These are phyloP conservation scores for Nomada lathburiana DNA, from an alignment of 2,888 invertebrate species.

Conservation along the genomic window DNA sequence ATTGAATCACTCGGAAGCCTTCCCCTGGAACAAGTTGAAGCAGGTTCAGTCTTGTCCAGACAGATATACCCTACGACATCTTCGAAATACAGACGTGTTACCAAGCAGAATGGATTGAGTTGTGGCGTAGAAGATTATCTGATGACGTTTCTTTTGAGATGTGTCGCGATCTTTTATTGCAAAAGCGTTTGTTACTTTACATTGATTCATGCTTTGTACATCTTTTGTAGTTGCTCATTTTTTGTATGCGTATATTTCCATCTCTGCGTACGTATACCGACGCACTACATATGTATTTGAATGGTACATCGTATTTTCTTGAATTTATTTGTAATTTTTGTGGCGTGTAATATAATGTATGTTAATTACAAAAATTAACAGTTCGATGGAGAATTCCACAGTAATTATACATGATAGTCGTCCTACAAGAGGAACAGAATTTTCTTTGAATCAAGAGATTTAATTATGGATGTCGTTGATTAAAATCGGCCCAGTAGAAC, in stretches of 20 bases:
- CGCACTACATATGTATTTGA: not conserved
- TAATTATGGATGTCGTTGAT: too few species aligned
- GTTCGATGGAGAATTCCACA: too few species aligned
- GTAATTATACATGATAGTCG: too few species aligned
- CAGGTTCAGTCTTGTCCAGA: constrained; percentile 41
- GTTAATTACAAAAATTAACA: too few species aligned
- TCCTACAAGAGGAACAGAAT: too few species aligned
- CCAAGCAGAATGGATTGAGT: constrained; percentile 27
- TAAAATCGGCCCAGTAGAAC: too few species aligned
- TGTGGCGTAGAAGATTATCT: not conserved
- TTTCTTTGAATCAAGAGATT: too few species aligned
- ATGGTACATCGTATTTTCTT: not conserved
- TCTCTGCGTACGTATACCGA: not conserved
- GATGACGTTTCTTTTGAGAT: constrained; percentile 22
- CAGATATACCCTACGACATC: constrained; percentile 20
- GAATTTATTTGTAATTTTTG: not conserved
- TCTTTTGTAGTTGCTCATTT: not conserved
- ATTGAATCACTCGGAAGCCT: constrained; percentile 14
- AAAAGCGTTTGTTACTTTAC: constrained; percentile 9
- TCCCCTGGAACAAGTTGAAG: constrained; percentile 36
- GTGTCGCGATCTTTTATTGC: not conserved
- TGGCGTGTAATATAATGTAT: too few species aligned
- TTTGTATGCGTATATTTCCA: not conserved
- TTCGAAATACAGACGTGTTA: constrained; percentile 15
- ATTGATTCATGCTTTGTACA: not conserved